Percentiles rank a stretch among this genome's conserved stretches.
phyloP scores from a whole-genome alignment of 2,797 vertebrate species.

The Pempheris klunzingeri region DNA sequence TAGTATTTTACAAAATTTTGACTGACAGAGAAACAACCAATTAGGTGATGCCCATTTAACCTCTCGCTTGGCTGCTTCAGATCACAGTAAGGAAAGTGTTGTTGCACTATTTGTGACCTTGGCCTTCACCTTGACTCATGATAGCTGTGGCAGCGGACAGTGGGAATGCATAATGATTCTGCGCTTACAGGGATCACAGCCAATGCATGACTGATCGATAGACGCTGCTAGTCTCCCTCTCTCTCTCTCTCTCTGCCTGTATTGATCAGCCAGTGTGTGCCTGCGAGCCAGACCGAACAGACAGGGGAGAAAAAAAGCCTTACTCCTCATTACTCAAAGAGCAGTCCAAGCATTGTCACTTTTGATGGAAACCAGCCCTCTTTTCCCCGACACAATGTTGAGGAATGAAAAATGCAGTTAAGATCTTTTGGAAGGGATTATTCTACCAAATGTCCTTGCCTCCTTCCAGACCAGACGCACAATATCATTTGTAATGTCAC shows the following conservation, averaged over 20 bases:
- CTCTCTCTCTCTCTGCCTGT: constrained; percentile 42
- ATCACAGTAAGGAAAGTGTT: constrained; percentile 27
- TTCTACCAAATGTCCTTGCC: constrained; percentile 54
- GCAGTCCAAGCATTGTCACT: constrained; percentile 49
- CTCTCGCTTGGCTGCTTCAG: constrained; percentile 12
- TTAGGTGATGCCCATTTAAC: constrained; percentile 41
- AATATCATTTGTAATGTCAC: constrained; percentile 58
- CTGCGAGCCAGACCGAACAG: constrained; percentile 55
- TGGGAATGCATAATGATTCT: constrained; percentile 77
- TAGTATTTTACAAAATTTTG: constrained; percentile 7
- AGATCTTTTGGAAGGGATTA: constrained; percentile 55
- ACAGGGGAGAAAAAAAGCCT: constrained; percentile 32
- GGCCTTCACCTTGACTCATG: constrained; percentile 77
- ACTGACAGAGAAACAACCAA: not conserved
- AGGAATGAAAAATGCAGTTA: constrained; percentile 58
- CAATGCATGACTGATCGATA: constrained; percentile 76
- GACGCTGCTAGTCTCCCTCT: constrained; percentile 53
- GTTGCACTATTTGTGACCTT: constrained; percentile 69
- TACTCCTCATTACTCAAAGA: constrained; percentile 65
- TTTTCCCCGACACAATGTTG: constrained; percentile 35
- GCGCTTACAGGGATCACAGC: constrained; percentile 58
- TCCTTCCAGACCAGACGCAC: constrained; percentile 43
- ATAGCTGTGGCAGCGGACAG: constrained; percentile 43
- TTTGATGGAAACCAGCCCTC: constrained; percentile 61
- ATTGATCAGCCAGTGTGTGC: constrained; percentile 72